Percentiles rank a stretch among this genome's conserved stretches.
Evolutionary conservation across 2,113 vertebrate genomes (phyloP).

Genomic region (Amazona vittata): DNA sequence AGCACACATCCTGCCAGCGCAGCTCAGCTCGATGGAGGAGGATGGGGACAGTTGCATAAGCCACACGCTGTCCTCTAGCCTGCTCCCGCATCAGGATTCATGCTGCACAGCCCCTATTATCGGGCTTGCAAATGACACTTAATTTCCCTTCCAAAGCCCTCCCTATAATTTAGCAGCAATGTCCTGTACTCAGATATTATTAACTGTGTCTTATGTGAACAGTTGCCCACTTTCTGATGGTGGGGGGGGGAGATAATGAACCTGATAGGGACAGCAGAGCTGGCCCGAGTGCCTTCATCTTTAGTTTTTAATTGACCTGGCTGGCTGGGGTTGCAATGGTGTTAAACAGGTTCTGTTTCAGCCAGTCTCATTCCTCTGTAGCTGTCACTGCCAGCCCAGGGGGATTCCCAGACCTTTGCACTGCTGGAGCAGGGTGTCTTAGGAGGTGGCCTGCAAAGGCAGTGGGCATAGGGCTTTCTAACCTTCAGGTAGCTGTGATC

Average conservation of each 20-base stretch:
- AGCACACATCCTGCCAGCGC: background rate
- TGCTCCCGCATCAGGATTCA: conserved; percentile 28
- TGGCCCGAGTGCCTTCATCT: background rate
- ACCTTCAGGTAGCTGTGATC: background rate
- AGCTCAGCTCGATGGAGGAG: background rate
- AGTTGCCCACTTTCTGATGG: conserved; percentile 39
- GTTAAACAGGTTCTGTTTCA: background rate
- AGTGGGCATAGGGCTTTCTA: background rate
- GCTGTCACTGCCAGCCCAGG: background rate
- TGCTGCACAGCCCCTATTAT: conserved; percentile 51
- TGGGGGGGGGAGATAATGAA: conserved; percentile 6
- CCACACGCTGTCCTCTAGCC: background rate
- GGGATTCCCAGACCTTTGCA: conserved; percentile 27
- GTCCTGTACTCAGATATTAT: conserved; percentile 70
- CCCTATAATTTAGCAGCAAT: conserved; percentile 68
- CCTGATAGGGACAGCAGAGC: conserved; percentile 1
- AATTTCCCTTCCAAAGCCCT: conserved; percentile 65
- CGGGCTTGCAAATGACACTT: conserved; percentile 66
- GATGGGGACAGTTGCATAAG: conserved; percentile 43
- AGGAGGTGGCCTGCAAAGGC: fast-evolving
- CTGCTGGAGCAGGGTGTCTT: background rate
- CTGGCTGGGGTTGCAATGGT: background rate
- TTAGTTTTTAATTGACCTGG: conserved; percentile 53
- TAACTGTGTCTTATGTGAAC: conserved; percentile 52
- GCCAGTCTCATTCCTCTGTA: background rate